A percentile compares a stretch with the other conserved stretches of the same genome.
Conservation (phyloP, 2,797 vertebrate genomes). For the Cygnus olor region DNA sequence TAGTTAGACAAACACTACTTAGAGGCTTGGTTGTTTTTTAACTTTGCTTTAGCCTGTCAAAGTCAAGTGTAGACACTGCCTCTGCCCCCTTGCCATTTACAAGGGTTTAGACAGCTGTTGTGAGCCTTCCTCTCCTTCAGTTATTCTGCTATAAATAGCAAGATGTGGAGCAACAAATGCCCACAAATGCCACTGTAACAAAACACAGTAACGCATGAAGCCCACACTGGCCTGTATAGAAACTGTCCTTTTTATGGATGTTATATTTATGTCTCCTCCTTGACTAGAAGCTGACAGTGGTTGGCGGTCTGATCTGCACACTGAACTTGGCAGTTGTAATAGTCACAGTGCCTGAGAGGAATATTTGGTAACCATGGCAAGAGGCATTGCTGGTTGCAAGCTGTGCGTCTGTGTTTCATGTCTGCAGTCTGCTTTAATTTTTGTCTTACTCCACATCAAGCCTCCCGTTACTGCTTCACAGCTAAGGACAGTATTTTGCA, state of each 20-base stretch:
- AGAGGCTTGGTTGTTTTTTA: slow-evolving; percentile 47
- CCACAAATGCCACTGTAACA: background rate
- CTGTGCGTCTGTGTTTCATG: background rate
- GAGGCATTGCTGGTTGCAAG: background rate
- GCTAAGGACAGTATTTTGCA: background rate
- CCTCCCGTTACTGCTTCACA: background rate
- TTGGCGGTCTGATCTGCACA: background rate
- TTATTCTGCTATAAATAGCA: background rate
- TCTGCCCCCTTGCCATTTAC: slow-evolving; percentile 17
- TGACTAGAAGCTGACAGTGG: background rate
- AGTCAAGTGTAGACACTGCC: slow-evolving; percentile 22
- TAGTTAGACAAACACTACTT: slow-evolving; percentile 62
- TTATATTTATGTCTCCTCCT: background rate
- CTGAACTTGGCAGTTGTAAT: background rate
- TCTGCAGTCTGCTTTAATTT: background rate
- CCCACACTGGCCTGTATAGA: accelerated
- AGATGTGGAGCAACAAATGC: background rate
- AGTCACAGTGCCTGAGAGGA: background rate
- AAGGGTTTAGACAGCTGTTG: background rate
- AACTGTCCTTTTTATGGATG: accelerated
- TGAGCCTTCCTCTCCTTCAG: background rate
- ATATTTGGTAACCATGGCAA: background rate
- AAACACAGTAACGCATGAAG: background rate
- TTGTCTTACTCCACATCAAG: background rate
- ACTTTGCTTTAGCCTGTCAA: slow-evolving; percentile 69